Conservation (phyloP, 37 sponge, comb jelly and placozoan genomes). For the Dysidea cf. avara region DNA sequence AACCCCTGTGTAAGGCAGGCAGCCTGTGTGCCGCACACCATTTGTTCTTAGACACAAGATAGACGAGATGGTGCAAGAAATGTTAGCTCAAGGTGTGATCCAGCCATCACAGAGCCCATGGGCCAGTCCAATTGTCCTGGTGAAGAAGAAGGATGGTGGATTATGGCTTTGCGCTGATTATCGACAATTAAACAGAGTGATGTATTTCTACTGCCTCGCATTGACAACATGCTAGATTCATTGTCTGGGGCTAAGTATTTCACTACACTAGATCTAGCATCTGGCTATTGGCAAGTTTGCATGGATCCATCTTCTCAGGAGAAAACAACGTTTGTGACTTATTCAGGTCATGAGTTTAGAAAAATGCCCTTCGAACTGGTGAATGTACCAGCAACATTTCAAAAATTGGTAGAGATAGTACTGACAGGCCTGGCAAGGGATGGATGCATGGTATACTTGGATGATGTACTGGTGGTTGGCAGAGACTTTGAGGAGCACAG, state of each 20-base stretch:
- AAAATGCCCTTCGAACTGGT: slow-evolving; percentile 68
- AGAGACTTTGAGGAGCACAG: too few relatives aligned
- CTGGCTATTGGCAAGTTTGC: slow-evolving; percentile 62
- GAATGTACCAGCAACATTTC: slow-evolving; percentile 56
- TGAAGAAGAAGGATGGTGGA: slow-evolving; percentile 41
- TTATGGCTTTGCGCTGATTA: slow-evolving; percentile 57
- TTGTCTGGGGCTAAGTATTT: slow-evolving; percentile 38
- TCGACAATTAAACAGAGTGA: slow-evolving; percentile 46
- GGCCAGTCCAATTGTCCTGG: slow-evolving; percentile 59
- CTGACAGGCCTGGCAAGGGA: slow-evolving; percentile 18
- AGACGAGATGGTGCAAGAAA: slow-evolving; percentile 33
- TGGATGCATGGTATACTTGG: slow-evolving; percentile 36
- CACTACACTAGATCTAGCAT: slow-evolving; percentile 57
- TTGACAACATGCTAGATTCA: slow-evolving; percentile 40
- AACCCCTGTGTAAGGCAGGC: slow-evolving; percentile 33
- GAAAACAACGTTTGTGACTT: slow-evolving; percentile 66
- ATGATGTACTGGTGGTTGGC: slow-evolving; percentile 49
- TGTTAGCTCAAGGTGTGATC: slow-evolving; percentile 45
- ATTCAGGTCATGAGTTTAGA: slow-evolving; percentile 48
- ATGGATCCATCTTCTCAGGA: slow-evolving; percentile 33
- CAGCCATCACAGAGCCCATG: slow-evolving; percentile 47
- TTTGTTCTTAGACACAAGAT: slow-evolving; percentile 31
- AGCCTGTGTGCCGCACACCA: slow-evolving; percentile 36
- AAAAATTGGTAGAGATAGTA: slow-evolving; percentile 47
- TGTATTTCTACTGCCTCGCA: slow-evolving; percentile 56